Percentiles rank a stretch among this genome's conserved stretches.
phyloP scores from a whole-genome alignment of 2,113 vertebrate species.

The Cyprinodon tularosa region DNA sequence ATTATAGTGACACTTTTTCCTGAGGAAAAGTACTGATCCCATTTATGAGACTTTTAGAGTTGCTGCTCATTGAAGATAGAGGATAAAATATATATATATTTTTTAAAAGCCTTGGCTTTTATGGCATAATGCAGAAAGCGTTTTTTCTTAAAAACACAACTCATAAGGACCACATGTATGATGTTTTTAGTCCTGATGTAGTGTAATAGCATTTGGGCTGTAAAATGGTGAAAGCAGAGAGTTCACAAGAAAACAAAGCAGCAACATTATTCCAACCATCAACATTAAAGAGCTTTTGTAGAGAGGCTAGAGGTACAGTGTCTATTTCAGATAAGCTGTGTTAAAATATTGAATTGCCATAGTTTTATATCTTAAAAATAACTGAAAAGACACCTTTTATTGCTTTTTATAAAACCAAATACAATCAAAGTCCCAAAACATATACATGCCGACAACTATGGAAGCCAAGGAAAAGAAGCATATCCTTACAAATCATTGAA shows the following conservation, averaged over 20 bases:
- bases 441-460: background rate
- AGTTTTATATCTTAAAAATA: no score
- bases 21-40: constrained; percentile 24
- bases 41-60: constrained; percentile 30
- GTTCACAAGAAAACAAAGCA: background rate
- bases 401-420: background rate
- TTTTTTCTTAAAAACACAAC: constrained; percentile 19
- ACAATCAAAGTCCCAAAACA: background rate
- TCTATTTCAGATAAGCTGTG: background rate
- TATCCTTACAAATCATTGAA: no score
- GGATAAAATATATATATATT: constrained; percentile 42
- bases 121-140: constrained; percentile 22
- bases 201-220: background rate
- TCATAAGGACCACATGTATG: constrained; percentile 18
- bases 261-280: background rate
- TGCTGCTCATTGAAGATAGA: constrained; percentile 20
- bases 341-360: no score
- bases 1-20: constrained; percentile 45
- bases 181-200: constrained; percentile 23
- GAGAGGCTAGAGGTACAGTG: background rate
- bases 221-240: background rate
- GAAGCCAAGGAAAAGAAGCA: background rate
- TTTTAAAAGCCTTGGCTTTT: constrained; percentile 34
- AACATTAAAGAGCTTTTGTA: background rate
- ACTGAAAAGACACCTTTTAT: no score